These are phyloP conservation scores for Cervus canadensis DNA, from an alignment of 2,113 vertebrate genomes.

Conservation along the genomic window DNA sequence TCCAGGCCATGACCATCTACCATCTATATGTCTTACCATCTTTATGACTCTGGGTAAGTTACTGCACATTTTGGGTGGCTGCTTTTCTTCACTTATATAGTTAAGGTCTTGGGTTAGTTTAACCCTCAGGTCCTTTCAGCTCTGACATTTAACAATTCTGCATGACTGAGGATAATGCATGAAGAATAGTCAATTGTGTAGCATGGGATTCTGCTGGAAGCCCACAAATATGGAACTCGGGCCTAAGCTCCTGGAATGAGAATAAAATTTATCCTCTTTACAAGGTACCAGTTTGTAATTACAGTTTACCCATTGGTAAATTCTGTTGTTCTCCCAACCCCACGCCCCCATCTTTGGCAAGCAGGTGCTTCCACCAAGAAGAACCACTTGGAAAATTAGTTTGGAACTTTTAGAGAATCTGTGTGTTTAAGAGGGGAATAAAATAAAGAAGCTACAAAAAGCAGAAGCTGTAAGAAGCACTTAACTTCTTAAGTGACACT, in stretches of 20 bases:
- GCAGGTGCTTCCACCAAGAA: background rate
- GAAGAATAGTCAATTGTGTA: background rate
- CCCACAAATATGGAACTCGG: background rate
- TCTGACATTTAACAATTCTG: background rate
- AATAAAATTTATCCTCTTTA: background rate
- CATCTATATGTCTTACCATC: background rate
- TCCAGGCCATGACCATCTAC: background rate
- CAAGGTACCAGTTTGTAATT: background rate
- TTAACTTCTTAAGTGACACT: background rate
- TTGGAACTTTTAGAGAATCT: background rate
- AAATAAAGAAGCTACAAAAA: background rate
- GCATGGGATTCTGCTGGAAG: background rate
- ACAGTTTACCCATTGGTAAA: background rate
- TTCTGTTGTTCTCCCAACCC: too few species aligned
- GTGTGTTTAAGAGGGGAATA: background rate
- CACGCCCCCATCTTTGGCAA: background rate
- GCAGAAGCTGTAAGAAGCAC: background rate
- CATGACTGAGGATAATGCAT: background rate
- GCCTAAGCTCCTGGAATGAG: background rate
- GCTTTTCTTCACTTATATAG: background rate
- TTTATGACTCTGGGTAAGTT: background rate
- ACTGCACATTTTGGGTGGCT: background rate
- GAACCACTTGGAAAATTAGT: background rate
- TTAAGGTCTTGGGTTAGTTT: background rate
- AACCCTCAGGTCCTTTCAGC: background rate